Percentiles rank a stretch among this genome's conserved stretches.
Conservation (phyloP, 2,113 vertebrate species). For the Calidris pugnax region DNA sequence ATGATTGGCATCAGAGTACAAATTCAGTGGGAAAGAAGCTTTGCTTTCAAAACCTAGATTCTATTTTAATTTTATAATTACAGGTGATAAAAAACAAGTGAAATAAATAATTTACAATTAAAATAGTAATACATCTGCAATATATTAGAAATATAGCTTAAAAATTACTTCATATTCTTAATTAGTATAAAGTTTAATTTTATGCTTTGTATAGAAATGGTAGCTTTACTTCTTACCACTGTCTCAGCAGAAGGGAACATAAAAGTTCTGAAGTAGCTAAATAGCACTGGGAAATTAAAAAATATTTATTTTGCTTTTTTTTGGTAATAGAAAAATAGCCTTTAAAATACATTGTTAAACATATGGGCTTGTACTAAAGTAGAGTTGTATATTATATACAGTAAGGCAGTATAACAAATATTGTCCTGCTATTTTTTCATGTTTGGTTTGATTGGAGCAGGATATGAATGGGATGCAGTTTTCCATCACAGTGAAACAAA, state of each 20-base stretch:
- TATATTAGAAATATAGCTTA: constrained; percentile 48
- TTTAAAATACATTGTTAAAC: constrained; percentile 72
- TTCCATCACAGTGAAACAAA: constrained; percentile 22
- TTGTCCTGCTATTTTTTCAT: constrained; percentile 11
- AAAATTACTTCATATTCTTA: constrained; percentile 30
- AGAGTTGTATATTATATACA: constrained; percentile 74
- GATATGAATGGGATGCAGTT: constrained; percentile 6
- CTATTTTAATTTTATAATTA: neutral
- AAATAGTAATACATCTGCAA: constrained; percentile 27
- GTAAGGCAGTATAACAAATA: constrained; percentile 72
- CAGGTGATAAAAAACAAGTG: constrained; percentile 18
- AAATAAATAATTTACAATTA: constrained; percentile 39
- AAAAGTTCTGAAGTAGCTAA: constrained; percentile 52
- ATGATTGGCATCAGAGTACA: neutral
- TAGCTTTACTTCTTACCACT: neutral
- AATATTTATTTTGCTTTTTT: constrained; percentile 64
- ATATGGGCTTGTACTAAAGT: constrained; percentile 69
- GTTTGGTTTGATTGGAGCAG: neutral
- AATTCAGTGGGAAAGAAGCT: constrained; percentile 20
- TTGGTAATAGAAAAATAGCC: constrained; percentile 78
- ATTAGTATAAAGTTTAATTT: constrained; percentile 30
- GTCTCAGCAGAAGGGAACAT: constrained; percentile 44
- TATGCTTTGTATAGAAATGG: constrained; percentile 32
- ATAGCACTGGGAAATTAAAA: constrained; percentile 73
- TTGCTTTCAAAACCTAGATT: neutral